phyloP scores from a whole-genome alignment of 2,888 invertebrate species.

The Dorcus hopei region DNA sequence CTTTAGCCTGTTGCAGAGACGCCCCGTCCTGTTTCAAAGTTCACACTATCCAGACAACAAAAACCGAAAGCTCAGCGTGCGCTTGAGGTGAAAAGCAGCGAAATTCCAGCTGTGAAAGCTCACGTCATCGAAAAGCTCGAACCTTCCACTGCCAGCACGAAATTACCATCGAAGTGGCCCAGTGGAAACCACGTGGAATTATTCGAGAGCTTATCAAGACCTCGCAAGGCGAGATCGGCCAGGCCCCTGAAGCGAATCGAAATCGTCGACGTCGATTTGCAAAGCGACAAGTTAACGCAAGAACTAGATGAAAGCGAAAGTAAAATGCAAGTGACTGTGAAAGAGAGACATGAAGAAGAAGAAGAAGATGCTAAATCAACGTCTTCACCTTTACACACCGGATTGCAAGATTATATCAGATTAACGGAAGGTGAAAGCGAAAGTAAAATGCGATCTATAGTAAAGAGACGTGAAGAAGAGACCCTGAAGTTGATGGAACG shows the following conservation, averaged over 20 bases:
- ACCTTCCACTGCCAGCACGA: neutral
- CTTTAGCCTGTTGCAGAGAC: constrained; percentile 4
- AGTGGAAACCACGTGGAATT: constrained; percentile 41
- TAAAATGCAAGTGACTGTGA: neutral
- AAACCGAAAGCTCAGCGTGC: constrained; percentile 19
- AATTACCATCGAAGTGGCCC: constrained; percentile 31
- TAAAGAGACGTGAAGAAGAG: constrained; percentile 20
- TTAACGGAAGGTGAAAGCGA: too few relatives aligned
- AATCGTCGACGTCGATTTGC: constrained; percentile 14
- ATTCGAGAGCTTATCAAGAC: constrained; percentile 56
- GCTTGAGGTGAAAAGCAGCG: neutral
- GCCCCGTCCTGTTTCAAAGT: constrained; percentile 34
- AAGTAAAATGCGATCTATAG: neutral
- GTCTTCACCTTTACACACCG: neutral
- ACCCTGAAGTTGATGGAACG: constrained; percentile 15
- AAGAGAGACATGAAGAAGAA: neutral
- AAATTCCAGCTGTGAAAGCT: neutral
- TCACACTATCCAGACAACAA: constrained; percentile 36
- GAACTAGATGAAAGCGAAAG: neutral
- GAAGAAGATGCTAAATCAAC: neutral
- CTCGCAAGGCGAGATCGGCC: constrained; percentile 56
- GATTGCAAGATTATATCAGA: too few relatives aligned
- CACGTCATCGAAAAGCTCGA: constrained; percentile 7
- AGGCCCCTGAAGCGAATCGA: constrained; percentile 55
- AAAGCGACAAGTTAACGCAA: neutral